Percentiles rank a stretch among this genome's conserved stretches.
These are phyloP conservation scores for Cataglyphis cursor DNA, from an alignment of 2,888 invertebrate genomes.

Conservation along the genomic window DNA sequence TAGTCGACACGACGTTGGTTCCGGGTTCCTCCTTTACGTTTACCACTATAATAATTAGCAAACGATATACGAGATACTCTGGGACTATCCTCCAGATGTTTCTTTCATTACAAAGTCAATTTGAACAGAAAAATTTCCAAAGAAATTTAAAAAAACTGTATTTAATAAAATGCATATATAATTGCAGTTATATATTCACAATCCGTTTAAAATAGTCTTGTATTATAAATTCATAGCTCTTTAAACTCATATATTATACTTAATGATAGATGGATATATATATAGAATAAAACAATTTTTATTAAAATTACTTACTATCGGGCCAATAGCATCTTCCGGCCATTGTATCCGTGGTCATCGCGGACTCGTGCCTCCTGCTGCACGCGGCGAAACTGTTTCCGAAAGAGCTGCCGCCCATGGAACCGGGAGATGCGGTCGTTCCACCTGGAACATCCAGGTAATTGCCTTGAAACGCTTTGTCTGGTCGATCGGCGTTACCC, in stretches of 20 bases:
- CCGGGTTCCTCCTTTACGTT: constrained; percentile 85
- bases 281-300: not conserved
- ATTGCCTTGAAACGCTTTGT: constrained; percentile 85
- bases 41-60: constrained; percentile 76
- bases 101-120: not conserved
- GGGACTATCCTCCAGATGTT: not conserved
- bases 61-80: not conserved
- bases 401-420: constrained; percentile 80
- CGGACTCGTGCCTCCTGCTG: constrained; percentile 81
- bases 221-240: too few relatives aligned
- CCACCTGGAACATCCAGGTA: constrained; percentile 85
- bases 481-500: constrained; percentile 71
- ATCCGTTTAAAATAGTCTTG: too few relatives aligned
- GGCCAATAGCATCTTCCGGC: constrained; percentile 84
- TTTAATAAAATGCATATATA: not conserved
- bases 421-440: constrained; percentile 76
- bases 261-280: too few relatives aligned
- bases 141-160: not conserved
- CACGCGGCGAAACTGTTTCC: constrained; percentile 81
- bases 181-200: too few relatives aligned
- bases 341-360: constrained; percentile 76
- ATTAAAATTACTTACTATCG: constrained; percentile 78
- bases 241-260: too few relatives aligned
- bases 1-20: constrained; percentile 78
- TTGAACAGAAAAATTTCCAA: not conserved